phyloP scores from a whole-genome alignment of 2,113 vertebrate species.

The Orycteropus afer region DNA sequence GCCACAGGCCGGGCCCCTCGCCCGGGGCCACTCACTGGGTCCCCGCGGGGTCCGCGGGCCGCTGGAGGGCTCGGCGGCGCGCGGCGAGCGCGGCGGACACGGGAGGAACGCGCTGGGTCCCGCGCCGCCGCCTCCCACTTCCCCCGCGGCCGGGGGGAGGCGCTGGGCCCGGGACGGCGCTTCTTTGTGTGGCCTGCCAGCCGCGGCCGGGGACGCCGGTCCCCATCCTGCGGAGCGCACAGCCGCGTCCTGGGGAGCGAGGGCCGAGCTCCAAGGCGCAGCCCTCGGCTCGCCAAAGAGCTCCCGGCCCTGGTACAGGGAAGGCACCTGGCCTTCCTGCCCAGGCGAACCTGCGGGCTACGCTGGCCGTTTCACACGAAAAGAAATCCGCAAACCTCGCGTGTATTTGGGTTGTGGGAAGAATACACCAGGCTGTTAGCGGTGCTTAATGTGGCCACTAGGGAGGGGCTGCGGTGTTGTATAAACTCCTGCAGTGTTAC shows the following conservation, averaged over 20 bases:
- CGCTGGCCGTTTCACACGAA: too few relatives aligned
- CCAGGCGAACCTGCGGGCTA: too few relatives aligned
- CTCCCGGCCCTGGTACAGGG: neutral
- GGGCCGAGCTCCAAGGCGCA: neutral
- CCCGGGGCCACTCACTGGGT: neutral
- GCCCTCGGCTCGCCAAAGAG: neutral
- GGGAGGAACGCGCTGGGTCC: neutral
- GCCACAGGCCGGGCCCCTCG: neutral
- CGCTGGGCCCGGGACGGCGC: conserved; percentile 44
- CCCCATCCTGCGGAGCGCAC: neutral
- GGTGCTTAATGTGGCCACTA: neutral
- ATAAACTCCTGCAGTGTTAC: neutral
- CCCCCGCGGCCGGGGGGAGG: conserved; percentile 63
- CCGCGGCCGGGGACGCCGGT: neutral
- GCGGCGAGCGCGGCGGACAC: neutral
- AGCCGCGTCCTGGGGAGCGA: neutral
- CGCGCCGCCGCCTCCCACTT: conserved; percentile 59
- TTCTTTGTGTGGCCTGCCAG: conserved; percentile 73
- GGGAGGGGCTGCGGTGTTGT: neutral
- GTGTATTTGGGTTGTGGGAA: too few relatives aligned
- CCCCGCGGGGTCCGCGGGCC: neutral
- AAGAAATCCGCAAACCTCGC: too few relatives aligned
- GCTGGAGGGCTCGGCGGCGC: too few relatives aligned
- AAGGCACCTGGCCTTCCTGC: too few relatives aligned
- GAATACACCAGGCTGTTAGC: neutral